Percentiles rank a stretch among this genome's conserved stretches.
Conservation (phyloP, 2,888 invertebrate species). For the Malacosoma neustria region DNA sequence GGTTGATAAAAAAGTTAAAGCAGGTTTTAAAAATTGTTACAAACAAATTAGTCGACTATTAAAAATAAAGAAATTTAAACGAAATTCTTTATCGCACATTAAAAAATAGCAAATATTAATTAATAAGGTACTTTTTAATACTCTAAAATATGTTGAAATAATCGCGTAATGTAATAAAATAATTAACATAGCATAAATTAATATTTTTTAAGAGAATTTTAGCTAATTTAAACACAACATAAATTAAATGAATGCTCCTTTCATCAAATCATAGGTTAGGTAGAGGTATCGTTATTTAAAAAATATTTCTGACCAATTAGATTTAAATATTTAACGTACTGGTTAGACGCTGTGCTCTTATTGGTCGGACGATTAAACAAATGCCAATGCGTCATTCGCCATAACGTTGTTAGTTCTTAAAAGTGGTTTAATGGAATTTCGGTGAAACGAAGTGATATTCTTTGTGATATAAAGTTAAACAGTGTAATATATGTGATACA, state of each 20-base stretch:
- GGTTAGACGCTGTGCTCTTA: constrained; percentile 44
- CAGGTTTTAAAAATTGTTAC: too few relatives aligned
- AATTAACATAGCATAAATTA: too few relatives aligned
- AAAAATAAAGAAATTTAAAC: too few relatives aligned
- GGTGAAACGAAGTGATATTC: constrained; percentile 29
- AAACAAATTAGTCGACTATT: too few relatives aligned
- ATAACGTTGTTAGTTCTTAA: constrained; percentile 59
- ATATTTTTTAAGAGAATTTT: too few relatives aligned
- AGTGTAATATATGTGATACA: constrained; percentile 42
- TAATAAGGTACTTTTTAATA: too few relatives aligned
- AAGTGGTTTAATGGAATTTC: constrained; percentile 50
- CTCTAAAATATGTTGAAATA: too few relatives aligned
- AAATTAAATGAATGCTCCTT: constrained; percentile 25
- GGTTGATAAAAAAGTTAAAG: too few relatives aligned
- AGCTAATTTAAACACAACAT: too few relatives aligned
- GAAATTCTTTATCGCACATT: too few relatives aligned
- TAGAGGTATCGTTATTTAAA: constrained; percentile 30
- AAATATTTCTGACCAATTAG: constrained; percentile 46
- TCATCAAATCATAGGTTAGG: constrained; percentile 17
- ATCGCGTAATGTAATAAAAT: too few relatives aligned
- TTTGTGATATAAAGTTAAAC: constrained; percentile 36
- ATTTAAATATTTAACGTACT: constrained; percentile 47
- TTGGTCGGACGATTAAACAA: constrained; percentile 51
- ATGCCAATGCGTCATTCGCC: constrained; percentile 72
- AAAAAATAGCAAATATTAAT: too few relatives aligned